A percentile compares a stretch with the other conserved stretches of the same genome.
phyloP scores from a whole-genome alignment of 2,113 vertebrate genomes.

The Cyanoramphus novaezelandiae region DNA sequence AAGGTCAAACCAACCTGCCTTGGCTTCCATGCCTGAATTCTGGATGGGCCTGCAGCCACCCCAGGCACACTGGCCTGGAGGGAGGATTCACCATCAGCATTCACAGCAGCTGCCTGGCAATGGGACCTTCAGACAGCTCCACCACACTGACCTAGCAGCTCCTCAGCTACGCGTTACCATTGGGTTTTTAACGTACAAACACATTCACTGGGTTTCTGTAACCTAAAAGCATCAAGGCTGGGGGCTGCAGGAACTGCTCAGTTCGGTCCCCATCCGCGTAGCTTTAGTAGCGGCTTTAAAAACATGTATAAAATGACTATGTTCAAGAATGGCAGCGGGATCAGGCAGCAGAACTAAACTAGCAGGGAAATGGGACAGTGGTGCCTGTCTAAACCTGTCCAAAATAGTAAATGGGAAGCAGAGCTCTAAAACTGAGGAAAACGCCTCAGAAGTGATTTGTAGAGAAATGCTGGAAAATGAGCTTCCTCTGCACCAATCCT shows the following conservation, averaged over 20 bases:
- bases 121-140: neutral
- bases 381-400: neutral
- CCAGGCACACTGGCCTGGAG: neutral
- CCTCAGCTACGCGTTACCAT: rapidly evolving
- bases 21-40: neutral
- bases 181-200: neutral
- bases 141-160: neutral
- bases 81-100: neutral
- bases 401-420: neutral
- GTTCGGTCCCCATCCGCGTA: neutral
- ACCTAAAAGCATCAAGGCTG: neutral
- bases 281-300: neutral
- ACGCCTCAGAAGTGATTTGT: neutral
- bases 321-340: neutral
- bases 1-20: neutral
- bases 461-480: neutral
- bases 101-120: neutral
- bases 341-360: neutral
- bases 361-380: neutral
- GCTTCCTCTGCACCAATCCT: neutral
- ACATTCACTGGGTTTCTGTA: neutral
- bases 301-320: neutral
- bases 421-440: neutral
- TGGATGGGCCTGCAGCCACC: neutral
- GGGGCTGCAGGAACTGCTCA: neutral